phyloP scores from a whole-genome alignment of 37 sponge, comb jelly and placozoan species.

The Chondrosia reniformis region DNA sequence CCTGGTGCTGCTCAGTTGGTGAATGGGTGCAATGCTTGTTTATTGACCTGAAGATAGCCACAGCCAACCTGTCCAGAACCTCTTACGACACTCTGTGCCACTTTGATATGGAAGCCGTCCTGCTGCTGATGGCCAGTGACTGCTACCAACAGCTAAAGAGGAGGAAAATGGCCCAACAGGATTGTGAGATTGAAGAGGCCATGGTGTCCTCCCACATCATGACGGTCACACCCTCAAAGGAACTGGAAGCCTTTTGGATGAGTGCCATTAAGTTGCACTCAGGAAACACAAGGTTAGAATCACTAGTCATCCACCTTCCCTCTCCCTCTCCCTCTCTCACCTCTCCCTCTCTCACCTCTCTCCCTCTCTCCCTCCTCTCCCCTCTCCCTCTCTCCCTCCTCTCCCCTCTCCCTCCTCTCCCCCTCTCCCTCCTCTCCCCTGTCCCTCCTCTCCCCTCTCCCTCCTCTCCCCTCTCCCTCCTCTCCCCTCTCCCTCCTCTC shows the following conservation, averaged over 20 bases:
- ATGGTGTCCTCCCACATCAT: background rate
- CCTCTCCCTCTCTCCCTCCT: too few relatives aligned
- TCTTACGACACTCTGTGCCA: slow-evolving; percentile 40
- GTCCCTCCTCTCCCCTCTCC: background rate
- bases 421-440: background rate
- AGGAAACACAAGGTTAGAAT: background rate
- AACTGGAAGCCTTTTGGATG: background rate
- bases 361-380: background rate
- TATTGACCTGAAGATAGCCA: slow-evolving; percentile 12
- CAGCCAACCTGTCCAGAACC: slow-evolving; percentile 11
- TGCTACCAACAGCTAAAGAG: background rate
- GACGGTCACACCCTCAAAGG: background rate
- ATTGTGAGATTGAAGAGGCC: background rate
- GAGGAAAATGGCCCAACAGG: background rate
- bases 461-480: background rate
- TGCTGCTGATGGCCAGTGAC: background rate
- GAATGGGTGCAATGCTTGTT: slow-evolving; percentile 58
- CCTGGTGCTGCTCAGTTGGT: slow-evolving; percentile 24
- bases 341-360: background rate
- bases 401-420: background rate
- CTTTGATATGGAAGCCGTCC: slow-evolving; percentile 44
- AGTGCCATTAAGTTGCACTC: background rate
- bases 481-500: background rate
- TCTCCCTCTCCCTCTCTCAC: background rate
- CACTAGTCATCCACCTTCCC: background rate